Base-by-base conservation (phyloP, 2,888 invertebrate genomes). In the Coleophora flavipennella region DNA sequence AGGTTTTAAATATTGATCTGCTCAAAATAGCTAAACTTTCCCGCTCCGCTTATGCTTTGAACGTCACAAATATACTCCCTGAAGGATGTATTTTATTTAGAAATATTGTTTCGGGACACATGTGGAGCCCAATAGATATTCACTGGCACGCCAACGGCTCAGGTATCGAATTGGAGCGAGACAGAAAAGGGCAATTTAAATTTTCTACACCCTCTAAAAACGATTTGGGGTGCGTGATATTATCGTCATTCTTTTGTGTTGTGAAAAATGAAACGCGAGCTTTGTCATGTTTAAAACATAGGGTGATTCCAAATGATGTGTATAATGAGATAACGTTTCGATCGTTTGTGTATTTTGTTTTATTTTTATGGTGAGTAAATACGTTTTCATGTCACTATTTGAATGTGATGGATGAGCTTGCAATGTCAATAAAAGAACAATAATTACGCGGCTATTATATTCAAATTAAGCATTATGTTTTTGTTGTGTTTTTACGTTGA, bases 41-140 rank as follows among this genome's bases (percentile, higher is more conserved):
- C 13, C 38, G 33, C 26, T 12, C n/a, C 42, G 39, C 46, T 50
- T 13, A 10, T 55, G 4, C 42, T 46, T 50, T 49, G 36, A 2
- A 42, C 61, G 50, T 40, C 32, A 35, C 40, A 44, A 33, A 48
- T 40, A 40, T 43, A 56, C 59, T 64, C 65, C 62, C 64, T 53
- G 48, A 57, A 59, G 64, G 55, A 61, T 66, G 67, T 72, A 61
- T 75, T 80, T 77, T 78, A 75, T 77, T 74, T 71, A 72, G 69
- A 80, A 76, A 78, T 75, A 78, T 77, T 75, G 76, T 76, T 76
- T 72, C 51, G 67, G 69, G 67, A 59, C 66, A 60, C 65, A 67
- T 58, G 62, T 55, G 59, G 59, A 55, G 54, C 51, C 53, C 56
- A 49, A 67, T 67, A 70, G 62, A 63, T 59, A 49, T 61, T 59